Conservation (phyloP, 2,113 vertebrate genomes). For the Podiceps cristatus region DNA sequence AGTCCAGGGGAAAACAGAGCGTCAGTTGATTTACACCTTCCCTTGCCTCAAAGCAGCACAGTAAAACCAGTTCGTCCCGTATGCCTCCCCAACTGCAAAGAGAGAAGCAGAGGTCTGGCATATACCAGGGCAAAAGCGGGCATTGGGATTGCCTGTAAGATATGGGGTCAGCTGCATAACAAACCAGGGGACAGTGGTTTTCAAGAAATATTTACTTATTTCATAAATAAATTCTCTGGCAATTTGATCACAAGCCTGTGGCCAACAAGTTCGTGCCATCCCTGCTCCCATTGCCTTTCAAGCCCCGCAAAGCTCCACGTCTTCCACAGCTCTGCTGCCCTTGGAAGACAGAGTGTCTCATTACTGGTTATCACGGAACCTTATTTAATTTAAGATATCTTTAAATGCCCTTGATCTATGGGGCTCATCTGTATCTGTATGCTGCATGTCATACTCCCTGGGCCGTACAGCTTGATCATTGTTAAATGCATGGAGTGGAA, state of each 20-base stretch:
- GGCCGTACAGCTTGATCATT: not conserved
- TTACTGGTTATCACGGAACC: slow-evolving; percentile 10
- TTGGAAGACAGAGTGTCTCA: slow-evolving; percentile 41
- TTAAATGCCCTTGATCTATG: slow-evolving; percentile 34
- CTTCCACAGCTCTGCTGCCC: not conserved
- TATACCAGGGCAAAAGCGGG: not conserved
- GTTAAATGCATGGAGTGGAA: not conserved
- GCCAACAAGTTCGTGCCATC: not conserved
- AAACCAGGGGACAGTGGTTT: not conserved
- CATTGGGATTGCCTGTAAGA: not conserved
- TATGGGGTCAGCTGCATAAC: not conserved
- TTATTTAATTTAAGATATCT: slow-evolving; percentile 54
- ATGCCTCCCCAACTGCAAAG: not conserved
- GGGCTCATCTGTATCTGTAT: not conserved
- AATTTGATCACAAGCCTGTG: not conserved
- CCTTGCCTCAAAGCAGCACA: fast-evolving
- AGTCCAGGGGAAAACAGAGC: not conserved
- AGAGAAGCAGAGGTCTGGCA: not conserved
- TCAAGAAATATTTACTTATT: not conserved
- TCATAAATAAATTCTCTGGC: not conserved
- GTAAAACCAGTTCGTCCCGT: not conserved
- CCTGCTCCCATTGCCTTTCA: not conserved
- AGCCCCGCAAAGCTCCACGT: not conserved
- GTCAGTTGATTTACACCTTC: not conserved
- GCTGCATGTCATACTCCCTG: not conserved